A percentile compares a stretch with the other conserved stretches of the same genome.
phyloP scores from a whole-genome alignment of 2,113 vertebrate species.

The Anguilla rostrata region DNA sequence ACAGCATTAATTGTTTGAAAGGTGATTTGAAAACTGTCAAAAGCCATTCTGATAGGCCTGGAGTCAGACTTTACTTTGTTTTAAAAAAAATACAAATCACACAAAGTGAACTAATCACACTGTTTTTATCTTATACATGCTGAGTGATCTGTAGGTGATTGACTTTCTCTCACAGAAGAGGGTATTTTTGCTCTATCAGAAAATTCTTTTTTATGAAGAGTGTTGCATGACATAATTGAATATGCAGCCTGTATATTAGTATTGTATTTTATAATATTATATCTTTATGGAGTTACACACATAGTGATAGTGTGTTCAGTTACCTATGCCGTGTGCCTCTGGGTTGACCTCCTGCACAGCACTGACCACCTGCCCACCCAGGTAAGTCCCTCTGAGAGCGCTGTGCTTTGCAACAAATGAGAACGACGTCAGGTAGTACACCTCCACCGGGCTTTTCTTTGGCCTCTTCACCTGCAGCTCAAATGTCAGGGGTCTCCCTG shows the following conservation, averaged over 20 bases:
- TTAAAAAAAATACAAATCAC: too few relatives aligned
- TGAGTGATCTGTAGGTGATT: too few relatives aligned
- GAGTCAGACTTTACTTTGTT: too few relatives aligned
- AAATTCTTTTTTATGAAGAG: too few relatives aligned
- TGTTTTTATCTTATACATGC: too few relatives aligned
- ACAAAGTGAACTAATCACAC: too few relatives aligned
- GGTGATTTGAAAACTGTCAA: too few relatives aligned
- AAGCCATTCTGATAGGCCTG: too few relatives aligned
- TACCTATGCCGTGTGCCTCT: neutral
- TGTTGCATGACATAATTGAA: too few relatives aligned
- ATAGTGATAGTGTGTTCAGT: neutral
- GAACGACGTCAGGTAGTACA: neutral
- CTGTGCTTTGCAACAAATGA: neutral
- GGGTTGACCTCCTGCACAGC: neutral
- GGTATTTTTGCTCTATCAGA: too few relatives aligned
- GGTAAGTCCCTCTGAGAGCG: neutral
- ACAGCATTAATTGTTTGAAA: too few relatives aligned
- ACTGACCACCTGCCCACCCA: neutral
- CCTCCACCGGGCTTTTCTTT: neutral
- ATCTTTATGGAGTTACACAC: neutral
- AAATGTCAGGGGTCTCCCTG: neutral
- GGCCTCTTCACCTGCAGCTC: constrained; percentile 2
- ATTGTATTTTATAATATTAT: neutral
- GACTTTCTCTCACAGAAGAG: too few relatives aligned
- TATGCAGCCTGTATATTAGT: neutral